phyloP scores from a whole-genome alignment of 92 coral and sea anemone genomes.

The Actinostola sp. region DNA sequence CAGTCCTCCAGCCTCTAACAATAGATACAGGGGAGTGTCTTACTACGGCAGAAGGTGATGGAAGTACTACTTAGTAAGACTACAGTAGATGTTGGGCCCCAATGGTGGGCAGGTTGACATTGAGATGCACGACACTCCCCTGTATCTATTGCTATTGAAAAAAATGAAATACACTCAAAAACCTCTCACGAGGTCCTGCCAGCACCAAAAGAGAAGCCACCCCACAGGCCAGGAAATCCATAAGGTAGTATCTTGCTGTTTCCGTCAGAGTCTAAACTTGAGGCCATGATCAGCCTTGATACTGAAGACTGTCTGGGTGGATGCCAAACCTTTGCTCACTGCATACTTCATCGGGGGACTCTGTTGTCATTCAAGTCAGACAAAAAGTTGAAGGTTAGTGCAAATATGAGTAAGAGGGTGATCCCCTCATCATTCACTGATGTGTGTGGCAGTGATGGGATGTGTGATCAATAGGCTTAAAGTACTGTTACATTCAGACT shows the following conservation, averaged over 20 bases:
- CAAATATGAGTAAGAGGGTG: conserved; percentile 17
- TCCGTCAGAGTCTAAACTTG: conserved; percentile 12
- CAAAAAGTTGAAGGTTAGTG: conserved; percentile 24
- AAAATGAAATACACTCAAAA: conserved; percentile 32
- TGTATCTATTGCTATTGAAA: conserved; percentile 1
- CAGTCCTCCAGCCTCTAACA: conserved; percentile 26
- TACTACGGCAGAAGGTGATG: not conserved
- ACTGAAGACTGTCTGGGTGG: conserved; percentile 18
- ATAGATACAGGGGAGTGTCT: conserved; percentile 17
- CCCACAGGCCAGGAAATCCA: conserved; percentile 22
- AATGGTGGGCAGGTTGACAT: not conserved
- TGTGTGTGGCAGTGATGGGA: conserved; percentile 27
- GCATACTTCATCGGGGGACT: conserved; percentile 31
- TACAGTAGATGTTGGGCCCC: not conserved
- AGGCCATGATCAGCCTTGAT: conserved; percentile 27
- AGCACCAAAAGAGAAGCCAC: conserved; percentile 34
- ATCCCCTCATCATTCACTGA: conserved; percentile 24
- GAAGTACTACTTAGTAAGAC: no score
- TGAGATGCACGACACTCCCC: conserved; percentile 7
- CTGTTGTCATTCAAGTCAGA: conserved; percentile 19
- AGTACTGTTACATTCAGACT: conserved; percentile 31
- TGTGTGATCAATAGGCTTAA: conserved; percentile 22
- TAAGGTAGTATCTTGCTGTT: conserved; percentile 23
- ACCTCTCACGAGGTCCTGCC: conserved; percentile 42
- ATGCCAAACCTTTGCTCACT: conserved; percentile 13